Percentiles rank a stretch among this genome's conserved stretches.
Conservation (phyloP, 2,888 invertebrate genomes). For the Lithophane semibrunnea region DNA sequence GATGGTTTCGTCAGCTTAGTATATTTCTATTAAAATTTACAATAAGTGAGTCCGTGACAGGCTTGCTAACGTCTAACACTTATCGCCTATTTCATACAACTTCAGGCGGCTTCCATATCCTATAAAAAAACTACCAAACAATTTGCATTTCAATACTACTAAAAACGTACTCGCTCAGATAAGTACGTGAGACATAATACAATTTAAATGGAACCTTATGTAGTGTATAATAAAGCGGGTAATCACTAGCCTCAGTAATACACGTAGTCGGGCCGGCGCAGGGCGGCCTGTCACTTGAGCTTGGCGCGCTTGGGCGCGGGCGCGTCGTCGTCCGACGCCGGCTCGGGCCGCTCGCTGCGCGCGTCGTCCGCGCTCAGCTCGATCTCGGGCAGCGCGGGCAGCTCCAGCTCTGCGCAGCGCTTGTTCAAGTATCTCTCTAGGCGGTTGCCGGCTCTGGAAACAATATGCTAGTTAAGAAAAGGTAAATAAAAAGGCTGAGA, state of each 20-base stretch:
- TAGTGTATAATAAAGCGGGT: conserved; percentile 20
- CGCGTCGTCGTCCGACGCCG: conserved; percentile 65
- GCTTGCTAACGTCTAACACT: conserved; percentile 26
- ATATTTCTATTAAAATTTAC: conserved; percentile 31
- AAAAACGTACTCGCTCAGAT: conserved; percentile 34
- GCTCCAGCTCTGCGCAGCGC: conserved; percentile 92
- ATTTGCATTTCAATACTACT: conserved; percentile 47
- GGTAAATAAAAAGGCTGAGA: background rate
- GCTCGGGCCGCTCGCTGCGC: conserved; percentile 60
- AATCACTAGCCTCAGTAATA: conserved; percentile 71
- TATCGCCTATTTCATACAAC: conserved; percentile 31
- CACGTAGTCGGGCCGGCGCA: conserved; percentile 75
- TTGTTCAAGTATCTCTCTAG: conserved; percentile 93
- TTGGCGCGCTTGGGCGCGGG: conserved; percentile 75
- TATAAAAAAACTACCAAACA: conserved; percentile 31
- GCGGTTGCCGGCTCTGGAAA: conserved; percentile 93
- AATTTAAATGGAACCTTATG: conserved; percentile 47
- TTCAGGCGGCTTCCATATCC: conserved; percentile 21
- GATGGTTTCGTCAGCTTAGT: conserved; percentile 51
- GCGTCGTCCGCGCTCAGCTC: conserved; percentile 69
- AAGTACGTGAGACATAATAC: conserved; percentile 37
- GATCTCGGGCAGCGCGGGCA: conserved; percentile 87
- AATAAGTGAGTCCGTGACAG: conserved; percentile 18
- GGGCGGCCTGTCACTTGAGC: conserved; percentile 78
- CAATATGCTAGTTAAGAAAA: too few relatives aligned